Evolutionary conservation across 2,797 vertebrate species (phyloP), one percentile per base, ranked within the genome.

Genomic region (Dicrostonyx torquatus): DNA sequence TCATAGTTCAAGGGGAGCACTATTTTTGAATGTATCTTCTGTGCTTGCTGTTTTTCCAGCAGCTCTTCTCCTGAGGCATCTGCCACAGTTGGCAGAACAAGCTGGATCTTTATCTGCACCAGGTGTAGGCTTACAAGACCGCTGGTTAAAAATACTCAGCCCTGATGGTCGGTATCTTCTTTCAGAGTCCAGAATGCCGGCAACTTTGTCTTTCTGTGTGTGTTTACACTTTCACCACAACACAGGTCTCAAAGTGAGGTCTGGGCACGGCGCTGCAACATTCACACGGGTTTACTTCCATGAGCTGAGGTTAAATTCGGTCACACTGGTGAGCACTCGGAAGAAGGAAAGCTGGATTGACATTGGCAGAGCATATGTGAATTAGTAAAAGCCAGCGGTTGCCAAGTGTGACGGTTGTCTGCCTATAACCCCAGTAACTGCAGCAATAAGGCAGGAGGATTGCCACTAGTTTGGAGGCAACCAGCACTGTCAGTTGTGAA

Each of bases 121-220:
- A 95, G 95, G 97, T 95, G 14, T 98, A 98, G 89, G 95, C 87
- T 98, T 98, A 97, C 97, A 98, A 78, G 88, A 53, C n/a, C 87
- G 75, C 97, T 94, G 79, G 94, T 94, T 98, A 98, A 98, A 98
- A 98, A 98, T 98, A 98, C 70, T 95, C 96, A 88, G 94, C 91
- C 94, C 91, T 87, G 55, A 24, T 96, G 96, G 93, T 93, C 89
- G 34, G 2, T 80, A 87, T 90, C 92, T 94, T 94, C 85, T 29
- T 22, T 97, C 94, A 79, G 89, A 62, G 93, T 92, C 95, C 95
- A 96, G 85, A 94, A 78, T 37, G 83, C 73, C 94, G 95, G 80
- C 89, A 89, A 94, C 88, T 92, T 68, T 72, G 4, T 15, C 6
- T 66, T 15, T 68, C 13, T 50, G 22, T 45, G 22, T 87, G 58